Evolutionary conservation across 2,797 vertebrate species (phyloP).

Genomic region (Acanthurus lineatus): DNA sequence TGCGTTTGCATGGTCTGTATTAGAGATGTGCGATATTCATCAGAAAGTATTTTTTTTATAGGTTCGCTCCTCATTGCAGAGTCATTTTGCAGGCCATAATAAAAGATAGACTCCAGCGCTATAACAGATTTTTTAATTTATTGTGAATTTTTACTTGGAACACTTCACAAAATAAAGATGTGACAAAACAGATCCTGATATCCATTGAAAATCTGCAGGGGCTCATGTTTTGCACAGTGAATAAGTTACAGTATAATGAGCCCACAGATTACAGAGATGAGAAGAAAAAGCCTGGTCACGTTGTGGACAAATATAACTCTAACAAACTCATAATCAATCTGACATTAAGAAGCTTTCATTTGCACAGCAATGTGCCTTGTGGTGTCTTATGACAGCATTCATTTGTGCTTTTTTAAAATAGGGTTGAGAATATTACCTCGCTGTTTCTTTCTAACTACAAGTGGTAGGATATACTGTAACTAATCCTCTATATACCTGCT

Average conservation of each 20-base stretch:
- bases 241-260: slow-evolving; percentile 30
- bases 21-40: background rate
- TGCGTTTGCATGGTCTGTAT: slow-evolving; percentile 8
- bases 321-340: slow-evolving; percentile 58
- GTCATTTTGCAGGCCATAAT: background rate
- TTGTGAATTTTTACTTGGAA: slow-evolving; percentile 4
- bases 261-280: slow-evolving; percentile 31
- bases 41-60: background rate
- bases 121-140: slow-evolving; percentile 9
- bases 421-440: background rate
- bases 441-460: slow-evolving; percentile 14
- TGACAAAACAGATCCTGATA: slow-evolving; percentile 4
- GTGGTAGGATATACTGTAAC: slow-evolving; percentile 8
- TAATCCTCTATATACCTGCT: background rate
- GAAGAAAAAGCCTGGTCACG: slow-evolving; percentile 42
- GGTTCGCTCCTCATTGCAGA: background rate
- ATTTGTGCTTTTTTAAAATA: slow-evolving; percentile 43
- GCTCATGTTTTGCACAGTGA: slow-evolving; percentile 5
- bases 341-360: slow-evolving; percentile 25
- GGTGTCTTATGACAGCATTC: slow-evolving; percentile 68
- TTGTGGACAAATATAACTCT: slow-evolving; percentile 34
- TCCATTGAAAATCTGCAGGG: background rate
- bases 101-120: background rate
- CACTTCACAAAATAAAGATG: slow-evolving; percentile 7
- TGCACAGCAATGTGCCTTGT: slow-evolving; percentile 40